A percentile compares a stretch with the other conserved stretches of the same genome.
Evolutionary conservation across 92 coral and sea anemone genomes (phyloP).

Genomic region (Umimayanthus chanpuru): DNA sequence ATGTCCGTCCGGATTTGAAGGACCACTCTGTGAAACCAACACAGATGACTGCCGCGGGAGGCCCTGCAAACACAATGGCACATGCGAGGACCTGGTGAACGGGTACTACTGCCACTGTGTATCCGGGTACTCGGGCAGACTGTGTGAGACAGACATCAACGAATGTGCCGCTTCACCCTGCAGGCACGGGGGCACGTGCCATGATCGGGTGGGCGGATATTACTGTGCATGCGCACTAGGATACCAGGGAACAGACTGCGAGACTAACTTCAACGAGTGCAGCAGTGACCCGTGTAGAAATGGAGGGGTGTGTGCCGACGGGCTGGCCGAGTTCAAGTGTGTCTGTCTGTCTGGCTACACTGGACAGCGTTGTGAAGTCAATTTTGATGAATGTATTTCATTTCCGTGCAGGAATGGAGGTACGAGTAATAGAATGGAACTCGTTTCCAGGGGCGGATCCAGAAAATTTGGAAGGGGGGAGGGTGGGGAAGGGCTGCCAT

Average conservation of each 20-base stretch:
- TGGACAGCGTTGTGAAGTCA: constrained; percentile 66
- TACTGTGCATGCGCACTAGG: constrained; percentile 68
- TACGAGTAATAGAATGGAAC: background rate
- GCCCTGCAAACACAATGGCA: constrained; percentile 71
- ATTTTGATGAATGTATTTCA: constrained; percentile 72
- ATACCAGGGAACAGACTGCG: constrained; percentile 69
- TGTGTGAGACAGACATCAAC: constrained; percentile 67
- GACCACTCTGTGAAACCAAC: constrained; percentile 79
- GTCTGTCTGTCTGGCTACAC: constrained; percentile 78
- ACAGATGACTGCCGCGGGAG: constrained; percentile 76
- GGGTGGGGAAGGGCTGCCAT: too few relatives aligned
- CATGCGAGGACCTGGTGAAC: constrained; percentile 73
- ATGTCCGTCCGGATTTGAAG: constrained; percentile 69
- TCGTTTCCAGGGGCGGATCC: too few relatives aligned
- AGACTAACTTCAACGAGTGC: constrained; percentile 74
- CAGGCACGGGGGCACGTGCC: constrained; percentile 73
- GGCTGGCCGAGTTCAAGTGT: constrained; percentile 75
- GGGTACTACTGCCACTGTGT: constrained; percentile 69
- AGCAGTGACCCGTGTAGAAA: constrained; percentile 73
- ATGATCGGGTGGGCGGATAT: constrained; percentile 65
- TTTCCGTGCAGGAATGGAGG: constrained; percentile 81
- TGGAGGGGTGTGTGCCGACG: constrained; percentile 91
- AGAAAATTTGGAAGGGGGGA: too few relatives aligned
- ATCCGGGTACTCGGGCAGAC: constrained; percentile 70
- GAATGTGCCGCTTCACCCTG: constrained; percentile 76